Percentiles rank a stretch among this genome's conserved stretches.
Conservation (phyloP, 2,797 vertebrate genomes). For the Sternotherus odoratus region DNA sequence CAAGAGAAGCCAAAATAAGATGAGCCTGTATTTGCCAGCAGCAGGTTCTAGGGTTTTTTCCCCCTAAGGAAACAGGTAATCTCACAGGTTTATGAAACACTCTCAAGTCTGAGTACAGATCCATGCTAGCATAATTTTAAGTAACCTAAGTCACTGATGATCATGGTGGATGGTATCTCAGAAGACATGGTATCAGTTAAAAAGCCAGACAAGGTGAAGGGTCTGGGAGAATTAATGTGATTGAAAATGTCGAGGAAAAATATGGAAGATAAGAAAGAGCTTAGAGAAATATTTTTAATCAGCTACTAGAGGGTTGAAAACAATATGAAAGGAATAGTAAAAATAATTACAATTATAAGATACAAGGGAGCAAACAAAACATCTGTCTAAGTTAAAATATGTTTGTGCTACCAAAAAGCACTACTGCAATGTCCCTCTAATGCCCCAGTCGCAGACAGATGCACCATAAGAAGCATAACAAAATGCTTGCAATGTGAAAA, state of each 20-base stretch:
- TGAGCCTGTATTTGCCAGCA: not conserved
- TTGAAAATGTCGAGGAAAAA: not conserved
- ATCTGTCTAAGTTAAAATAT: slow-evolving; percentile 2
- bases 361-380: not conserved
- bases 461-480: not conserved
- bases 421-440: not conserved
- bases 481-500: not conserved
- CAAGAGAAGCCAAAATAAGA: not conserved
- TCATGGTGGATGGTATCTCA: slow-evolving; percentile 21
- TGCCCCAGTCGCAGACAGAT: not conserved
- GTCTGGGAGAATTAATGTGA: slow-evolving; percentile 4
- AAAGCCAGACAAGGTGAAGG: slow-evolving; percentile 8
- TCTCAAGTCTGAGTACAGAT: not conserved
- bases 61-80: not conserved
- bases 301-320: not conserved
- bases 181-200: not conserved
- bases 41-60: not conserved
- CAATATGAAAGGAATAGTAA: not conserved
- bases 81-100: slow-evolving; percentile 4
- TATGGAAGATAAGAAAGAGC: not conserved
- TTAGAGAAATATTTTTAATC: slow-evolving; percentile 4
- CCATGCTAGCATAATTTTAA: slow-evolving; percentile 24
- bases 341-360: slow-evolving; percentile 27
- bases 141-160: slow-evolving; percentile 30
- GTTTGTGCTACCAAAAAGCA: slow-evolving; percentile 10